These are phyloP conservation scores for Catonia carolina DNA, from an alignment of 2,888 invertebrate species.

Conservation along the genomic window DNA sequence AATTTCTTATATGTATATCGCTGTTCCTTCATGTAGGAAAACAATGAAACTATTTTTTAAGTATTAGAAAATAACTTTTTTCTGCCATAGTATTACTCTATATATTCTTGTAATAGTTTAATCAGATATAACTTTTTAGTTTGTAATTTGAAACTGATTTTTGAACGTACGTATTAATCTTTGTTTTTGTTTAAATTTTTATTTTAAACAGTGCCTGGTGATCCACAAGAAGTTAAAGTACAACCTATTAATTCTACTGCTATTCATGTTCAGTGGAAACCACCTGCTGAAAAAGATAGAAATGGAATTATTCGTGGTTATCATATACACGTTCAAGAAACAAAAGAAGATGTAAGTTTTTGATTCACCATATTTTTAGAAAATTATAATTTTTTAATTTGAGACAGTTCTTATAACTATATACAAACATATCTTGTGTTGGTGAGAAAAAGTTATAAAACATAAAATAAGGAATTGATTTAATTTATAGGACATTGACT, in stretches of 20 bases:
- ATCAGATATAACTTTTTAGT: background rate
- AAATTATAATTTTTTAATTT: no score
- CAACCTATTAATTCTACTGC: conserved; percentile 91
- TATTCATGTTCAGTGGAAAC: conserved; percentile 90
- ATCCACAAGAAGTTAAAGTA: conserved; percentile 88
- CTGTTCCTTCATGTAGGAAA: no score
- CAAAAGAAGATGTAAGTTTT: conserved; percentile 45
- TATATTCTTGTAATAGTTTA: background rate
- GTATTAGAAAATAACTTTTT: no score
- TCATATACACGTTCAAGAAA: conserved; percentile 91
- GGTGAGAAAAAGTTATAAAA: no score
- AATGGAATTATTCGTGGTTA: conserved; percentile 96
- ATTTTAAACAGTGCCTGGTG: conserved; percentile 80
- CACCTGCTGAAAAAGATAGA: conserved; percentile 82
- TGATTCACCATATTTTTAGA: no score
- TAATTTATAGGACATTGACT: no score
- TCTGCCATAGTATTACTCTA: no score
- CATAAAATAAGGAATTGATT: no score
- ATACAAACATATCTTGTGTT: no score
- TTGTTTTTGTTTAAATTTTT: conserved; percentile 11
- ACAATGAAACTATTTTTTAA: no score
- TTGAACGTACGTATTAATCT: background rate
- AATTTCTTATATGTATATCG: no score
- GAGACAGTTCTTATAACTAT: no score
- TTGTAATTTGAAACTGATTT: background rate